These are phyloP conservation scores for Slavum lentiscoides DNA, from an alignment of 2,888 invertebrate genomes.

Conservation along the genomic window DNA sequence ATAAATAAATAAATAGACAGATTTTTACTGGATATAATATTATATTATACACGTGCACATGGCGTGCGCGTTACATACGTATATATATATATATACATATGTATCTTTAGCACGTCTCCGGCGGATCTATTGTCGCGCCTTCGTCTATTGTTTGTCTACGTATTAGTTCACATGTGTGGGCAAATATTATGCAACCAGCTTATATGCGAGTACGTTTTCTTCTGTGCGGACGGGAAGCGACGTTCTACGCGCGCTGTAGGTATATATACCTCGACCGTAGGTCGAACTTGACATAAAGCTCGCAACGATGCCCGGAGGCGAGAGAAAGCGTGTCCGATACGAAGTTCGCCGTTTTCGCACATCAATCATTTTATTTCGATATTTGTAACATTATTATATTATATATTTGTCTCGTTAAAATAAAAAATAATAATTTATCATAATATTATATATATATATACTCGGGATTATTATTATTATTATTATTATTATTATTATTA, in stretches of 20 bases:
- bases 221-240: conserved; percentile 1
- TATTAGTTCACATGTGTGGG: conserved; percentile 41
- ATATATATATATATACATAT: no score
- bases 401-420: conserved; percentile 17
- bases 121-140: conserved; percentile 42
- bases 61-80: no score
- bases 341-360: not conserved
- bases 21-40: no score
- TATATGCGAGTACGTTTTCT: not conserved
- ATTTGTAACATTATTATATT: not conserved
- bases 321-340: conserved; percentile 11
- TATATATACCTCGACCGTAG: no score
- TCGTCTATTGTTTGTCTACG: conserved; percentile 36
- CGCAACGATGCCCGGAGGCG: conserved; percentile 18
- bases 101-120: conserved; percentile 23
- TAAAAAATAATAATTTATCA: not conserved
- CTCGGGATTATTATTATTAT: no score
- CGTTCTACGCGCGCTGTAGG: no score
- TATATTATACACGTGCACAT: no score
- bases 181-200: conserved; percentile 40
- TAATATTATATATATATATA: no score
- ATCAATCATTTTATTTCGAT: conserved; percentile 35
- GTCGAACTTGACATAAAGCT: conserved; percentile 43
- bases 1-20: no score
- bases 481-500: no score